phyloP scores from a whole-genome alignment of 1,140 invertebrate genomes.

The Halyomorpha halys region DNA sequence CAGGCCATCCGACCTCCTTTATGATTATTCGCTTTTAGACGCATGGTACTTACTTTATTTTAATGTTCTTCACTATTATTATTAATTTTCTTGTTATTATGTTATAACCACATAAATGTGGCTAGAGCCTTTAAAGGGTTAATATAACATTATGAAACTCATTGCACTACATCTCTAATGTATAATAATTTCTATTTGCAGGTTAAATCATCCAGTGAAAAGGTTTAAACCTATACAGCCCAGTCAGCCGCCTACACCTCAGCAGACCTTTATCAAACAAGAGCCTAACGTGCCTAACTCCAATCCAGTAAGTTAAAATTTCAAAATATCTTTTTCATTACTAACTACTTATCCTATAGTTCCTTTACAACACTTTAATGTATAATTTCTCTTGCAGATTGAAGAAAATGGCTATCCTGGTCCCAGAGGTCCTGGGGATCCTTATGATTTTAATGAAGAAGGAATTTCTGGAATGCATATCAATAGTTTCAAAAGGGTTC shows the following conservation, averaged over 20 bases:
- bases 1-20: conserved; percentile 67
- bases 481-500: conserved; percentile 8
- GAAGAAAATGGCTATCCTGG: not conserved
- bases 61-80: no score
- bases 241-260: conserved; percentile 42
- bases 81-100: no score
- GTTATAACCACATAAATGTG: no score
- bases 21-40: conserved; percentile 75
- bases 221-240: conserved; percentile 54
- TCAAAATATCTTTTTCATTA: not conserved
- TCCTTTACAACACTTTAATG: not conserved
- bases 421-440: conserved; percentile 43
- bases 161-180: no score
- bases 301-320: conserved; percentile 1
- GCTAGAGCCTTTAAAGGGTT: no score
- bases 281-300: conserved; percentile 24
- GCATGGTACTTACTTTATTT: conserved; percentile 53
- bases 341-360: not conserved
- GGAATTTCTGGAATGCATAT: conserved; percentile 30
- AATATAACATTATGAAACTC: no score
- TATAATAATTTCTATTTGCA: conserved; percentile 32
- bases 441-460: conserved; percentile 59
- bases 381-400: conserved; percentile 1
- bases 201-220: conserved; percentile 79
- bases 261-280: conserved; percentile 29